phyloP scores from a whole-genome alignment of 1,140 invertebrate species.

The Bilobella aurantiaca region DNA sequence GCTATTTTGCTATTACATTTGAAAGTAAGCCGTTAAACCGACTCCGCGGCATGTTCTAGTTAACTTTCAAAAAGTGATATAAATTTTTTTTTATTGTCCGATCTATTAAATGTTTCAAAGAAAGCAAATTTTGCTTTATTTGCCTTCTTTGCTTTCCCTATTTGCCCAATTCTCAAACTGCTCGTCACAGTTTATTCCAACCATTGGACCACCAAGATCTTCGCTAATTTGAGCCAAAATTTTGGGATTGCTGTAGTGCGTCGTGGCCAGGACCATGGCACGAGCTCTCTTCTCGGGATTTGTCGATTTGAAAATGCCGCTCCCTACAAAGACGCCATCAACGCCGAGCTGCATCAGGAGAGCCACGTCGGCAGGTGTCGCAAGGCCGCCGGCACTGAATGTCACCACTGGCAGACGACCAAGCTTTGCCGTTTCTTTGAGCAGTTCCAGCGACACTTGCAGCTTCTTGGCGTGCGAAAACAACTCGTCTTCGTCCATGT shows the following conservation, averaged over 20 bases:
- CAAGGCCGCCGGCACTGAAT: background rate
- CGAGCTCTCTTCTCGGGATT: background rate
- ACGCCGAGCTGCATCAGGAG: slow-evolving; percentile 5
- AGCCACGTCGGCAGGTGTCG: slow-evolving; percentile 3
- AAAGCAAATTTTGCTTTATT: too few relatives aligned
- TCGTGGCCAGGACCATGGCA: background rate
- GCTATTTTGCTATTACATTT: too few relatives aligned
- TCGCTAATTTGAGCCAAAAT: background rate
- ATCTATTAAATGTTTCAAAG: too few relatives aligned
- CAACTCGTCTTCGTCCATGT: slow-evolving; percentile 5
- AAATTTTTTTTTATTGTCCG: too few relatives aligned
- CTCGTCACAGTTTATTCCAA: background rate
- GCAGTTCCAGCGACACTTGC: background rate
- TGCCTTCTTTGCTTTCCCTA: too few relatives aligned
- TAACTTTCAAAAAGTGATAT: too few relatives aligned
- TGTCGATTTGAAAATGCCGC: background rate
- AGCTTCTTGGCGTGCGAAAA: background rate
- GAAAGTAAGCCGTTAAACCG: too few relatives aligned
- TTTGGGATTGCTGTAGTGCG: background rate
- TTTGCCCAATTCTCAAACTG: background rate
- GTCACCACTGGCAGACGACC: background rate
- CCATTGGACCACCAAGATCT: slow-evolving; percentile 1
- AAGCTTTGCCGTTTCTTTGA: background rate
- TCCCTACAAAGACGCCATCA: slow-evolving; percentile 4
- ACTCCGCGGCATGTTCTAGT: too few relatives aligned